Percentiles rank a stretch among this genome's conserved stretches.
Conservation (phyloP, 2,888 invertebrate genomes). For the Argynnis bischoffii region DNA sequence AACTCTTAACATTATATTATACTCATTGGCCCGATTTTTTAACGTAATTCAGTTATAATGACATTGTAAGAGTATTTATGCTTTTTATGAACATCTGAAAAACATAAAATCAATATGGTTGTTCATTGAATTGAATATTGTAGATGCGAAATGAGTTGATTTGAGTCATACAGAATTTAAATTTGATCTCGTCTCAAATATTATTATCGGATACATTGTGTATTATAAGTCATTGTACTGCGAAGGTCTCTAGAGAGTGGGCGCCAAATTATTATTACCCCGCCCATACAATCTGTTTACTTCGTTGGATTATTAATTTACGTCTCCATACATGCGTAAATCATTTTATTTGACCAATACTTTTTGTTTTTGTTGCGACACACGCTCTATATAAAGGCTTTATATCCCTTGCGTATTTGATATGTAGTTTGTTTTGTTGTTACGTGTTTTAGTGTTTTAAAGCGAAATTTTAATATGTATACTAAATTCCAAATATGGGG, state of each 20-base stretch:
- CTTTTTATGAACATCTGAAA: neutral
- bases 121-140: neutral
- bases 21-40: conserved; percentile 3
- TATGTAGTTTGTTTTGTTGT: neutral
- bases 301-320: conserved; percentile 29
- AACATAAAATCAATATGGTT: neutral
- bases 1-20: neutral
- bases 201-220: conserved; percentile 31
- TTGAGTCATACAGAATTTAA: neutral
- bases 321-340: conserved; percentile 17
- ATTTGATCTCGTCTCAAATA: neutral
- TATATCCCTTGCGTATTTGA: conserved; percentile 21
- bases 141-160: neutral
- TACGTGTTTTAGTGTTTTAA: neutral
- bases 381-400: conserved; percentile 17
- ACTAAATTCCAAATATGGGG: conserved; percentile 7
- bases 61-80: neutral
- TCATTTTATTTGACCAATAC: conserved; percentile 20
- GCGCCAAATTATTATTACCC: conserved; percentile 48
- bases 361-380: conserved; percentile 16
- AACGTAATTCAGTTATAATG: neutral
- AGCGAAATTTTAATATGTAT: neutral
- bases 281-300: conserved; percentile 56
- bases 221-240: conserved; percentile 52
- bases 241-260: conserved; percentile 57